Conservation (phyloP, 2,797 vertebrate species). For the Sitta carolinensis region DNA sequence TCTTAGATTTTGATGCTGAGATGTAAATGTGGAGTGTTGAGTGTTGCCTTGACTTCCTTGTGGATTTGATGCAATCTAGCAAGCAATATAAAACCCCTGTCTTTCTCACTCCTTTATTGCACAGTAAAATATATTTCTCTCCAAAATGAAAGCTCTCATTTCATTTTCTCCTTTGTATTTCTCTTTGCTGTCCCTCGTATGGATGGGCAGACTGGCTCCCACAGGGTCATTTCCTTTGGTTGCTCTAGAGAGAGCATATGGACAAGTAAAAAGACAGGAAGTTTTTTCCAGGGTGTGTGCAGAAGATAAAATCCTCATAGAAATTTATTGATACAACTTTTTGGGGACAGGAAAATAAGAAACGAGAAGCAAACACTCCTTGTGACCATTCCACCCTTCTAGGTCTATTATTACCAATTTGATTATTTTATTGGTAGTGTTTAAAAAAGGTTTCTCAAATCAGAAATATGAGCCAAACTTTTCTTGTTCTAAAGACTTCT, state of each 20-base stretch:
- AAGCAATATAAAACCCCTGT: neutral
- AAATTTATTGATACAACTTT: neutral
- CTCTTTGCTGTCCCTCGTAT: neutral
- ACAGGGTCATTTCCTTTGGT: neutral
- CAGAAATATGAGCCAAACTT: neutral
- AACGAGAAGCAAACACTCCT: neutral
- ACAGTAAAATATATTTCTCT: neutral
- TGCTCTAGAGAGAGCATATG: neutral
- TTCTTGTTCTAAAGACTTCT: neutral
- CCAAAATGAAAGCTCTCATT: neutral
- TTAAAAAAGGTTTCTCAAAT: neutral
- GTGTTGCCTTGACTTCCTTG: neutral
- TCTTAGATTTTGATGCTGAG: neutral
- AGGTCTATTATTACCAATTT: neutral
- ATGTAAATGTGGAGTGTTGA: neutral
- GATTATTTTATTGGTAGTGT: neutral
- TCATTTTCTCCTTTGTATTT: neutral
- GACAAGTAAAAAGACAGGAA: neutral
- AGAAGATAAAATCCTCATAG: neutral
- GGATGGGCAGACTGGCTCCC: neutral
- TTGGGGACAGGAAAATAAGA: neutral
- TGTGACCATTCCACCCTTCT: neutral
- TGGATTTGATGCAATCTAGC: neutral
- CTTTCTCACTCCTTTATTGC: neutral
- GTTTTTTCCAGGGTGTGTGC: accelerated